Percentiles rank a stretch among this genome's conserved stretches.
These are phyloP conservation scores for Pseudorectes ferrugineus DNA, from an alignment of 2,113 vertebrate species.

Conservation along the genomic window DNA sequence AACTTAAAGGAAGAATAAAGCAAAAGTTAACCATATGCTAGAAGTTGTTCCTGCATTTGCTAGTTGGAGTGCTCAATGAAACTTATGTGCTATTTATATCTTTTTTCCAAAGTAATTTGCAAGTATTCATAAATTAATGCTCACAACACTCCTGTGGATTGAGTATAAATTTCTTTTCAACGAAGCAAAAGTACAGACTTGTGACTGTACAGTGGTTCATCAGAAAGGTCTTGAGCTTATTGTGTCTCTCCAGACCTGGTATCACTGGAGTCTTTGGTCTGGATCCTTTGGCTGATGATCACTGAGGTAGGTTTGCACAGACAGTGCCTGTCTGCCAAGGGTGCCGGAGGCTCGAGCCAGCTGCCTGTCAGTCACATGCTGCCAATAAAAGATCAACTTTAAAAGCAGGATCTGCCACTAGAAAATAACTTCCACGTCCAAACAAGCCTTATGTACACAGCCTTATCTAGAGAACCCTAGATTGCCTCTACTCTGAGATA, in stretches of 20 bases:
- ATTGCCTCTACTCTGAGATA: not conserved
- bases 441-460: not conserved
- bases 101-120: not conserved
- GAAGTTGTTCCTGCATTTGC: not conserved
- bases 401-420: not conserved
- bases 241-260: not conserved
- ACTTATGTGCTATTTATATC: not conserved
- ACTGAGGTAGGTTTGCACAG: rapidly evolving
- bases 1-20: not conserved
- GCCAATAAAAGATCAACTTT: not conserved
- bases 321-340: not conserved
- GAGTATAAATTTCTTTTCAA: not conserved
- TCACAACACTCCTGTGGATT: not conserved
- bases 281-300: not conserved
- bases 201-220: not conserved
- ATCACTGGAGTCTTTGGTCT: not conserved
- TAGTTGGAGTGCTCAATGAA: not conserved
- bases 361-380: not conserved
- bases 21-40: not conserved
- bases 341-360: not conserved
- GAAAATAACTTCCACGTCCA: not conserved
- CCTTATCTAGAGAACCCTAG: not conserved
- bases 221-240: not conserved
- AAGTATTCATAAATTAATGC: not conserved
- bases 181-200: not conserved